Evolutionary conservation across 2,113 vertebrate genomes (phyloP).

Genomic region (Gadus chalcogrammus): DNA sequence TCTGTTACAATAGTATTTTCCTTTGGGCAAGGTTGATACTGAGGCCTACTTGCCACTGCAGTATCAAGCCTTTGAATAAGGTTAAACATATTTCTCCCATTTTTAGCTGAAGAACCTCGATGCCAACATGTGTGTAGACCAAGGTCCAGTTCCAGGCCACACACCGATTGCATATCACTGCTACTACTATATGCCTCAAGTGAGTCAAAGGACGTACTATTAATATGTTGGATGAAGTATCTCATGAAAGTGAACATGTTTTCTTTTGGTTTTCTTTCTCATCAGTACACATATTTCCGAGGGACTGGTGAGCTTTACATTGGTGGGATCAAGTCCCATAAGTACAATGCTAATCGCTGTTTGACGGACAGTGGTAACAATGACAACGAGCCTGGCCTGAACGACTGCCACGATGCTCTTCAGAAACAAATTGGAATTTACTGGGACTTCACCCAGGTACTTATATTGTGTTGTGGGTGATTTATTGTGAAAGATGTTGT

Average conservation of each 20-base stretch:
- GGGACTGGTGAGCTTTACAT: constrained; percentile 56
- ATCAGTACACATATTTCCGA: constrained; percentile 43
- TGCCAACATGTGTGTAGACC: constrained; percentile 54
- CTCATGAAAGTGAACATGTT: neutral
- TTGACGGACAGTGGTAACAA: constrained; percentile 48
- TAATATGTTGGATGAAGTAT: neutral
- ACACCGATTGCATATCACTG: constrained; percentile 55
- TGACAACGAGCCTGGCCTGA: constrained; percentile 38
- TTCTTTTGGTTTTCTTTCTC: neutral
- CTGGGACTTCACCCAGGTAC: constrained; percentile 73
- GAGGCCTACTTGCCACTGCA: too few relatives aligned
- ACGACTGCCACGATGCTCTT: constrained; percentile 53
- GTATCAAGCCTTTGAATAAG: too few relatives aligned
- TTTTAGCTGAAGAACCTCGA: constrained; percentile 54
- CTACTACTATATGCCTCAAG: constrained; percentile 52
- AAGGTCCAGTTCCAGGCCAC: constrained; percentile 63
- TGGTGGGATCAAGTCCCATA: constrained; percentile 51
- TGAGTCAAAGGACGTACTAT: constrained; percentile 9
- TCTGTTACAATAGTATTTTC: neutral
- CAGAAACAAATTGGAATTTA: constrained; percentile 52
- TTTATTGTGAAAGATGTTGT: neutral
- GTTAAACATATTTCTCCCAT: neutral
- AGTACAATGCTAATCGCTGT: constrained; percentile 53
- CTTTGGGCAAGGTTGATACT: too few relatives aligned
- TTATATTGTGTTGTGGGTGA: neutral